These are phyloP conservation scores for Spicauda simplicius DNA, from an alignment of 2,888 invertebrate species.

Conservation along the genomic window DNA sequence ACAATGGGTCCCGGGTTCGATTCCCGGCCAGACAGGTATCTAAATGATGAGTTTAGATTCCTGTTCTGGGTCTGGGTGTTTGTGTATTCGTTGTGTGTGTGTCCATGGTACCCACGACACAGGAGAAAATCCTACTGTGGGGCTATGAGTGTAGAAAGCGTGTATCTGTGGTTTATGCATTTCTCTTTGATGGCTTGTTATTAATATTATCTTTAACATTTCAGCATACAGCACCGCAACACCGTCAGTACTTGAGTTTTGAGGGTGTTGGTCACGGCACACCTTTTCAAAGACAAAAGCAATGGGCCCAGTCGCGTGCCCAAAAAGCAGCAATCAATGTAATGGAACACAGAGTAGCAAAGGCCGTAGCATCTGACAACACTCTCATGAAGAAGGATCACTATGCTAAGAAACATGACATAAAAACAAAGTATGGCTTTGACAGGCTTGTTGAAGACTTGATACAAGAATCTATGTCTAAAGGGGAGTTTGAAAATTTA, in stretches of 20 bases:
- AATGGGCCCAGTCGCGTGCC: slow-evolving; percentile 88
- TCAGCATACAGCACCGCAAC: slow-evolving; percentile 94
- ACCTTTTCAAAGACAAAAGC: slow-evolving; percentile 91
- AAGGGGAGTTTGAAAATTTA: slow-evolving; percentile 95
- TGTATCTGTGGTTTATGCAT: background rate
- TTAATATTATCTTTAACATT: background rate
- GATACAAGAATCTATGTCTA: slow-evolving; percentile 95
- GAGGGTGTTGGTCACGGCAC: slow-evolving; percentile 93
- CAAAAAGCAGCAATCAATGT: slow-evolving; percentile 87
- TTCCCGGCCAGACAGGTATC: no score
- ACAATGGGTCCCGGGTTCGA: no score
- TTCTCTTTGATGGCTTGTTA: background rate
- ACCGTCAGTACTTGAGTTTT: slow-evolving; percentile 92
- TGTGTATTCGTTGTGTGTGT: no score
- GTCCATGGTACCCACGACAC: no score
- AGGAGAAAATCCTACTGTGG: no score
- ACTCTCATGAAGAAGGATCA: slow-evolving; percentile 87
- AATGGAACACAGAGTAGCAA: slow-evolving; percentile 86
- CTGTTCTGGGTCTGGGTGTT: no score
- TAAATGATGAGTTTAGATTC: no score
- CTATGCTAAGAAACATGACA: slow-evolving; percentile 87
- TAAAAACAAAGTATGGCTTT: slow-evolving; percentile 92
- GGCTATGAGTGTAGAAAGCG: no score
- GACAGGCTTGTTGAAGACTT: slow-evolving; percentile 96
- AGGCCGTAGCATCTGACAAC: slow-evolving; percentile 86